phyloP scores from a whole-genome alignment of 2,888 invertebrate species.

The Mellilla xanthometata region DNA sequence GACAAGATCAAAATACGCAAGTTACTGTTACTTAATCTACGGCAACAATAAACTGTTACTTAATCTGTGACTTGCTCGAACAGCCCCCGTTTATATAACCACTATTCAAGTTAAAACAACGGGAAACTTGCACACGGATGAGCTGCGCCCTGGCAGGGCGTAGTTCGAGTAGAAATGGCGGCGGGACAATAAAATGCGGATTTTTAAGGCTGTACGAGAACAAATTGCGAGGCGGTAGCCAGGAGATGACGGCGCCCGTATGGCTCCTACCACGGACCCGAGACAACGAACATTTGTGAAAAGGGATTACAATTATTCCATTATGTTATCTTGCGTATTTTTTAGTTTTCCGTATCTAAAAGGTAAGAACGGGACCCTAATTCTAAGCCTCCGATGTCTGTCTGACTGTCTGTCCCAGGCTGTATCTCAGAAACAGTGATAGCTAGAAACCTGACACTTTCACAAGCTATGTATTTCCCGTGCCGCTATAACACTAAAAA shows the following conservation, averaged over 20 bases:
- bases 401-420: too few relatives aligned
- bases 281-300: constrained; percentile 10
- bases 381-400: too few relatives aligned
- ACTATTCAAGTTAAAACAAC: constrained; percentile 32
- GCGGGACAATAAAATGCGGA: constrained; percentile 76
- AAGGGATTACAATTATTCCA: too few relatives aligned
- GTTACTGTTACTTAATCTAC: too few relatives aligned
- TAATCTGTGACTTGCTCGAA: background rate
- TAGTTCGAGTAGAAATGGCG: constrained; percentile 67
- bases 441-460: too few relatives aligned
- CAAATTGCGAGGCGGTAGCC: constrained; percentile 69
- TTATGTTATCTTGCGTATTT: too few relatives aligned
- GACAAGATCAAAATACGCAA: too few relatives aligned
- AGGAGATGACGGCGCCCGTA: constrained; percentile 51
- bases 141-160: constrained; percentile 49
- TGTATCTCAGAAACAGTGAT: too few relatives aligned
- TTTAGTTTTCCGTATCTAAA: too few relatives aligned
- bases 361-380: too few relatives aligned
- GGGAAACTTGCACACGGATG: constrained; percentile 37
- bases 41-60: background rate
- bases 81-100: constrained; percentile 5
- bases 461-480: too few relatives aligned
- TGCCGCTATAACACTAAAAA: too few relatives aligned
- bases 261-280: constrained; percentile 49
- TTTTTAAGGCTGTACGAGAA: constrained; percentile 76